Conservation (phyloP, 2,113 vertebrate genomes). For the Aptenodytes patagonicus region DNA sequence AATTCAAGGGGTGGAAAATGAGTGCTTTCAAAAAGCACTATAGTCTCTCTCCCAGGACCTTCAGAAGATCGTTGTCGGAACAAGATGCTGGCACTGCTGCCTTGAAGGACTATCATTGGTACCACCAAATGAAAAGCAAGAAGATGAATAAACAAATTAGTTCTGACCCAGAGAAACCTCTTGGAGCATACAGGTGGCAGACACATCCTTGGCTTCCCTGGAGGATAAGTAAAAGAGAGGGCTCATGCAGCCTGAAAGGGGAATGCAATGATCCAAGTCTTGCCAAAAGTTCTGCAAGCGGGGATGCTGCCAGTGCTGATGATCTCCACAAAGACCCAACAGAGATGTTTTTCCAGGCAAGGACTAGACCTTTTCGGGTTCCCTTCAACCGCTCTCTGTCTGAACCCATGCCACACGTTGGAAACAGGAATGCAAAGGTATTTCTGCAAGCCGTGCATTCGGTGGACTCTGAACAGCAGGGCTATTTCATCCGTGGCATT, state of each 20-base stretch:
- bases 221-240: slow-evolving; percentile 33
- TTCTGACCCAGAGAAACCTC: slow-evolving; percentile 33
- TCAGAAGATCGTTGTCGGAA: slow-evolving; percentile 71
- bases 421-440: background rate
- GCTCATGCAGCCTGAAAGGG: background rate
- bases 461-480: slow-evolving; percentile 48
- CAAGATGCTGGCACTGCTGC: slow-evolving; percentile 52
- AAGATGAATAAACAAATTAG: slow-evolving; percentile 43
- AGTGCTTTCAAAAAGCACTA: slow-evolving; percentile 69
- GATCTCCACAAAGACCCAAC: background rate
- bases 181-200: slow-evolving; percentile 61
- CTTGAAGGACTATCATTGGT: slow-evolving; percentile 67
- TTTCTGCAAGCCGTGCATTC: background rate
- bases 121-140: slow-evolving; percentile 58
- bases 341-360: background rate
- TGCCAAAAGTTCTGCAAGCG: background rate
- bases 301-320: background rate
- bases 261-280: background rate
- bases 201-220: slow-evolving; percentile 46
- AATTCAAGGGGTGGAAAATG: slow-evolving; percentile 60
- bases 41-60: slow-evolving; percentile 42
- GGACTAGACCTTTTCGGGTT: background rate
- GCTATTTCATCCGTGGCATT: slow-evolving; percentile 58
- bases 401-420: slow-evolving; percentile 38
- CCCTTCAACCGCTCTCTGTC: slow-evolving; percentile 76